These are phyloP conservation scores for Stegana nigrithorax DNA, from an alignment of 2,888 invertebrate species.

Conservation along the genomic window DNA sequence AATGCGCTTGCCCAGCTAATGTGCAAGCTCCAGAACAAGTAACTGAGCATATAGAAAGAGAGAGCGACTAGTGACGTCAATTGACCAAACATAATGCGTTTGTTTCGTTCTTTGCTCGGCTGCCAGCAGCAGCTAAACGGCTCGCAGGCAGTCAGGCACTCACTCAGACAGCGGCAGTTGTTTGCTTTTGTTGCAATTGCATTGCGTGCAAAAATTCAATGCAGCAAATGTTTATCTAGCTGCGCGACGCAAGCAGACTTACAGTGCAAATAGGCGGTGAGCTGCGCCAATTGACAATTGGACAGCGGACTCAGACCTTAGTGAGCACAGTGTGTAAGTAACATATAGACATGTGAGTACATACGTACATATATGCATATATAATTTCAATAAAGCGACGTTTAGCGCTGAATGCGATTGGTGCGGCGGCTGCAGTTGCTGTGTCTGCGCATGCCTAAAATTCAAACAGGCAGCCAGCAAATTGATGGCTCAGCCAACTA, in stretches of 20 bases:
- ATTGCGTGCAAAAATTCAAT: conserved; percentile 50
- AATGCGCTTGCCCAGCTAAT: too few relatives aligned
- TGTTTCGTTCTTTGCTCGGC: too few relatives aligned
- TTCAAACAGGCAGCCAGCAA: conserved; percentile 8
- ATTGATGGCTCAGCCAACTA: conserved; percentile 13
- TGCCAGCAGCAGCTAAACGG: too few relatives aligned
- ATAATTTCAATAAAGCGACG: conserved; percentile 19
- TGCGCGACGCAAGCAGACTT: not conserved
- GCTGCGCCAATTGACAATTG: too few relatives aligned
- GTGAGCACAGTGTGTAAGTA: not conserved
- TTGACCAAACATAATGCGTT: not conserved
- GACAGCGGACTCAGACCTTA: not conserved
- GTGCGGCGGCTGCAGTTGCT: not conserved
- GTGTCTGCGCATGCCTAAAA: not conserved
- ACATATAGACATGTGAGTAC: not conserved
- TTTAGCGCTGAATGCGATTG: conserved; percentile 23
- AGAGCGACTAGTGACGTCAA: conserved; percentile 13
- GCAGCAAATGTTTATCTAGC: conserved; percentile 36
- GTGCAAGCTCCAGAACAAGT: too few relatives aligned
- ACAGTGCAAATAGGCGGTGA: not conserved
- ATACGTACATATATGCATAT: not conserved
- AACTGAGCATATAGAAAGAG: not conserved
- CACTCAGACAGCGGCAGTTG: too few relatives aligned
- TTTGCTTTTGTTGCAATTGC: conserved; percentile 41
- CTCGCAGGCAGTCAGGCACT: too few relatives aligned